Base-by-base conservation (phyloP, 2,113 vertebrate genomes). In the Otus sunia region DNA sequence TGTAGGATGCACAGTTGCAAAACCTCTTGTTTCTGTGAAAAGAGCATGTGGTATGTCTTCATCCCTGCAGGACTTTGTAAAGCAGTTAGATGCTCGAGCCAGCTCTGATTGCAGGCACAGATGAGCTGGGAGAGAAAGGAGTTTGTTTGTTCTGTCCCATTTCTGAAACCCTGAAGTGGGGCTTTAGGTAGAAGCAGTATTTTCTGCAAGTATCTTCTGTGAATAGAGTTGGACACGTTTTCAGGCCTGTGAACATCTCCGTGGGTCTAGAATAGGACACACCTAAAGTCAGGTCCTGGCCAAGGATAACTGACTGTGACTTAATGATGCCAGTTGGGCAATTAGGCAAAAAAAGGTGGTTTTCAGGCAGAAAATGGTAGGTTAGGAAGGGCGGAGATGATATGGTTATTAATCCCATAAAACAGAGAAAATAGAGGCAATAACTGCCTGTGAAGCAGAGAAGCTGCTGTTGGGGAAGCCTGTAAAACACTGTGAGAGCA, bases 1-100 rank as follows among this genome's bases (percentile, higher is more conserved):
- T 1, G 20, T 15, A n/a, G 50, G n/a, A 18, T 1, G 3, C 23
- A 9, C 22, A 2, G 39, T 4, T 43, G 26, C 39, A 9, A 3
- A 90, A 12, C 16, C 18, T 55, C 25, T 43, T 7, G 0, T 68
- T 88, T 21, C 80, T 62, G 12, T 19, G 26, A 27, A 23, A 34
- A 15, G 41, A 18, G 3, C 0, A 0, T 4, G 19, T 18, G 64
- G 32, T 34, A 30, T 19, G 12, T 47, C 27, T 36, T 14, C 1
- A 0, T 5, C 45, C 25, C 21, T 13, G 27, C 16, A 22, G 82
- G 9, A 34, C 37, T 34, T 64, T 11, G 27, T n/a, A 43, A 45
- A 52, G 77, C 45, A 50, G 74, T 41, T 41, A 19, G 58, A 10
- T 30, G 45, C 75, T 81, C 1, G 1, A 55, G 23, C 43, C 68